Conservation (phyloP, 2,113 vertebrate genomes). For the Triplophysa siluroides region DNA sequence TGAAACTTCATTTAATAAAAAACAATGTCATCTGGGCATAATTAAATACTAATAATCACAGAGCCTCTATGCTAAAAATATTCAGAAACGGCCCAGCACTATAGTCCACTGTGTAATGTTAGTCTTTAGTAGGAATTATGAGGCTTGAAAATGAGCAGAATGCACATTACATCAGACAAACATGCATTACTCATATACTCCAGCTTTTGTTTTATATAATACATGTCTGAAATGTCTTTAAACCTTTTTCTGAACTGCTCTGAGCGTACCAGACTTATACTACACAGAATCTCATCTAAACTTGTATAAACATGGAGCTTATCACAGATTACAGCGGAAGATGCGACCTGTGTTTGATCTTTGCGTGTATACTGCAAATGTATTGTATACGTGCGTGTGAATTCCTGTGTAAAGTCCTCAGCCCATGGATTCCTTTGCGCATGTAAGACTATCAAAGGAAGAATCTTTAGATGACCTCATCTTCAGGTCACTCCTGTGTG, state of each 20-base stretch:
- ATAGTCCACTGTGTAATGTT: constrained; percentile 16
- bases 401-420: neutral
- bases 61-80: constrained; percentile 4
- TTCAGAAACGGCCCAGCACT: neutral
- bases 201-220: constrained; percentile 14
- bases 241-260: neutral
- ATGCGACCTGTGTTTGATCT: constrained; percentile 5
- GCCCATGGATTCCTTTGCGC: constrained; percentile 53
- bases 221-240: neutral
- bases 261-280: neutral
- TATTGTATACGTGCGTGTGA: neutral
- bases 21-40: neutral
- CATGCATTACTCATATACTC: constrained; percentile 30
- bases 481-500: constrained; percentile 59
- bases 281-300: constrained; percentile 5
- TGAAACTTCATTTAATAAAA: neutral
- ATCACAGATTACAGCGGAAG: constrained; percentile 32
- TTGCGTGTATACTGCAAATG: neutral
- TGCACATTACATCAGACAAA: constrained; percentile 25
- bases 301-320: constrained; percentile 20
- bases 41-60: constrained; percentile 28
- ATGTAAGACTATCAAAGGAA: constrained; percentile 64
- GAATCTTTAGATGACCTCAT: constrained; percentile 63
- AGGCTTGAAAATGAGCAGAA: constrained; percentile 28
- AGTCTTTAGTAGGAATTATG: constrained; percentile 21